Conservation (phyloP, 2,113 vertebrate species). For the Rostratula benghalensis region DNA sequence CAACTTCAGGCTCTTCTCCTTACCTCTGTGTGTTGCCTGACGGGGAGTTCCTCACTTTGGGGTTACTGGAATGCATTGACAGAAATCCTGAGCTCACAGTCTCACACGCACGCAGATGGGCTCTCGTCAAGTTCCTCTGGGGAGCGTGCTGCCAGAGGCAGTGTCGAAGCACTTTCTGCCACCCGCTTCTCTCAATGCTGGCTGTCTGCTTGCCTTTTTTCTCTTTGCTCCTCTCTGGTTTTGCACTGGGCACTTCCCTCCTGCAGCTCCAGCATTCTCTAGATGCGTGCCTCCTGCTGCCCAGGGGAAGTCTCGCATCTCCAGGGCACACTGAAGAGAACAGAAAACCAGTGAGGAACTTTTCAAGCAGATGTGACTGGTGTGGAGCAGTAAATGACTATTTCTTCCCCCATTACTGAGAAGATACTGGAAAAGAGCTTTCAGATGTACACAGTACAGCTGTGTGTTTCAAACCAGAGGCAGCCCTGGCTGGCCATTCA, state of each 20-base stretch:
- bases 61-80: constrained; percentile 95
- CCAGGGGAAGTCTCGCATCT: constrained; percentile 87
- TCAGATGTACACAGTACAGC: neutral
- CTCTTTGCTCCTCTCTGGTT: constrained; percentile 84
- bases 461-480: neutral
- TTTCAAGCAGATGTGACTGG: neutral
- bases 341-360: constrained; percentile 24
- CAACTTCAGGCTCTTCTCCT: constrained; percentile 13
- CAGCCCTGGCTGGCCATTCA: neutral
- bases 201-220: constrained; percentile 80
- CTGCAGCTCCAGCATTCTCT: constrained; percentile 89
- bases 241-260: constrained; percentile 83
- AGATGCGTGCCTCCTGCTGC: constrained; percentile 81
- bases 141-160: constrained; percentile 68
- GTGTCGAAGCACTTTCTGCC: constrained; percentile 67
- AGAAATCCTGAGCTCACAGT: constrained; percentile 84
- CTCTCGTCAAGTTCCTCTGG: constrained; percentile 82
- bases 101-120: constrained; percentile 75
- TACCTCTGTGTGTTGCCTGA: constrained; percentile 91
- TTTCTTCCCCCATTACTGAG: neutral
- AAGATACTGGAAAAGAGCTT: neutral
- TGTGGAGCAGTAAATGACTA: neutral
- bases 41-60: constrained; percentile 92
- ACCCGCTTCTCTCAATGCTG: constrained; percentile 72
- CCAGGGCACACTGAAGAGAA: constrained; percentile 80